Percentiles rank a stretch among this genome's conserved stretches.
These are phyloP conservation scores for Anolis sagrei DNA, from an alignment of 2,113 vertebrate genomes.

Conservation along the genomic window DNA sequence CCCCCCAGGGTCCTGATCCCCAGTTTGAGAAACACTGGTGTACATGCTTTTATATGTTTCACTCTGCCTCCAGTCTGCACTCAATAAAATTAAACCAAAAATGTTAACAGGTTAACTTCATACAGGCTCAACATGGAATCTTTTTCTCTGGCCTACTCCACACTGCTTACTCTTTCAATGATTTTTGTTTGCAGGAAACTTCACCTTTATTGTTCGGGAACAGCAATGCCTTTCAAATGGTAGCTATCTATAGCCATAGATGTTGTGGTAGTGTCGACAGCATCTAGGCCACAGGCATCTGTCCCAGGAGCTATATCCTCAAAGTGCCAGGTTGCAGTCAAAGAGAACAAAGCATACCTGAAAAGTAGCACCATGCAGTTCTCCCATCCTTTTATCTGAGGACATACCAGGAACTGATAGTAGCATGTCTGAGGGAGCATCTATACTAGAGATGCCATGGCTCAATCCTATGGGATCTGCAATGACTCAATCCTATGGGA, in stretches of 20 bases:
- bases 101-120: neutral
- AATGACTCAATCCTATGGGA: too few species aligned
- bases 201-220: neutral
- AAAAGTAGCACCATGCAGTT: neutral
- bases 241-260: neutral
- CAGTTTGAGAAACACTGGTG: too few species aligned
- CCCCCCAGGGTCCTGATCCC: too few species aligned
- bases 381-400: neutral
- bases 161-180: neutral
- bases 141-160: neutral
- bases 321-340: too few species aligned
- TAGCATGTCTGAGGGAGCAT: neutral
- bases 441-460: too few species aligned
- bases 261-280: neutral
- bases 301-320: neutral
- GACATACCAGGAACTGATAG: neutral
- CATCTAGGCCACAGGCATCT: neutral
- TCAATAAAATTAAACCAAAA: neutral
- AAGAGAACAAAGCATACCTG: neutral
- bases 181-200: too few species aligned
- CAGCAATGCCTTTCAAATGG: neutral
- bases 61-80: neutral
- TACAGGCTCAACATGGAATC: neutral
- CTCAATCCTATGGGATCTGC: too few species aligned
- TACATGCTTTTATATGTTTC: neutral